Conservation (phyloP, 2,888 invertebrate genomes). For the Lumbricus terrestris region DNA sequence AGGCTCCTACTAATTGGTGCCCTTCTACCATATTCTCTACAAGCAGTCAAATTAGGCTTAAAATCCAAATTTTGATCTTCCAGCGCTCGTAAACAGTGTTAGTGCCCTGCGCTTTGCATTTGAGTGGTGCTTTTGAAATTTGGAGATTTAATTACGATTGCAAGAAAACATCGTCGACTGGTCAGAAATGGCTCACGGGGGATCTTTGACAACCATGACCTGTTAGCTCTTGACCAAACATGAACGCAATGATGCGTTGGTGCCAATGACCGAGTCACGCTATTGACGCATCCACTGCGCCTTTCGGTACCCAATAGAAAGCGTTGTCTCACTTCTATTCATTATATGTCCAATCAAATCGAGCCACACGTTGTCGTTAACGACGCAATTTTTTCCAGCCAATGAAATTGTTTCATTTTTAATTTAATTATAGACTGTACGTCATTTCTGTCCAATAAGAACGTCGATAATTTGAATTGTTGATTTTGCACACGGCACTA, state of each 20-base stretch:
- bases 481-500: conserved; percentile 19
- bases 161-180: too few relatives aligned
- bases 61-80: too few relatives aligned
- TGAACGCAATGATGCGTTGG: background rate
- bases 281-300: background rate
- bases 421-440: background rate
- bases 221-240: background rate
- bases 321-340: background rate
- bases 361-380: background rate
- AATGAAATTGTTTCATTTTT: background rate
- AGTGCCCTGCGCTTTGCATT: too few relatives aligned
- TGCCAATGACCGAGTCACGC: too few relatives aligned
- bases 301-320: background rate
- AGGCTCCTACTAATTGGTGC: too few relatives aligned
- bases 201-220: too few relatives aligned
- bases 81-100: too few relatives aligned
- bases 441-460: background rate
- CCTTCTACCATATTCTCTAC: too few relatives aligned
- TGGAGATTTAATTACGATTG: too few relatives aligned
- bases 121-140: too few relatives aligned
- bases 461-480: background rate
- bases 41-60: too few relatives aligned
- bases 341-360: background rate
- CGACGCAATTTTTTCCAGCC: background rate
- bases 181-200: too few relatives aligned